phyloP scores from a whole-genome alignment of 2,888 invertebrate genomes.

The Papilio demoleus region DNA sequence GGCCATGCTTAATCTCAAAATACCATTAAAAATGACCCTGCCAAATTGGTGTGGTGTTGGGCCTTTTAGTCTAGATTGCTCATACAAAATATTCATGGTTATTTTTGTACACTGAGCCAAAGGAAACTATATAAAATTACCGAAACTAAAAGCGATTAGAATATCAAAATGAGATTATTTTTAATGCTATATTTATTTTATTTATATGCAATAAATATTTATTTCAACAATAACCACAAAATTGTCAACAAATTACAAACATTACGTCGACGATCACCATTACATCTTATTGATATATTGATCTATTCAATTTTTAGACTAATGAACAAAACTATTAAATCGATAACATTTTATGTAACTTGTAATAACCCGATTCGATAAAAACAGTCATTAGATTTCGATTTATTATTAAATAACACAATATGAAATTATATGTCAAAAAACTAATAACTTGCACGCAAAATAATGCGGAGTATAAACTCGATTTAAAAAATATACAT shows the following conservation, averaged over 20 bases:
- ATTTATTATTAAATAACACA: not conserved
- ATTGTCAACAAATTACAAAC: slow-evolving; percentile 4
- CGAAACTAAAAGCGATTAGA: no score
- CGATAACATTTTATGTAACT: not conserved
- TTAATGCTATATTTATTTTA: not conserved
- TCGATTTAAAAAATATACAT: no score
- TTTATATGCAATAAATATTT: not conserved
- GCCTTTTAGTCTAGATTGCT: no score
- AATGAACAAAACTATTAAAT: slow-evolving; percentile 15
- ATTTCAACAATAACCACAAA: not conserved
- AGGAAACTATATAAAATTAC: no score
- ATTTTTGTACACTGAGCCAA: no score
- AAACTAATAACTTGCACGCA: no score
- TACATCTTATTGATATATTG: not conserved
- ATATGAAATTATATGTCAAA: not conserved
- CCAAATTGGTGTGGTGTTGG: no score
- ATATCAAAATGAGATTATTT: no score
- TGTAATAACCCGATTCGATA: not conserved
- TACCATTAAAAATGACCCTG: no score
- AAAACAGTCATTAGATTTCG: not conserved
- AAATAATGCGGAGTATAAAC: no score
- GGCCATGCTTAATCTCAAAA: no score
- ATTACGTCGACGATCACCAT: not conserved
- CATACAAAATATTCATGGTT: no score
- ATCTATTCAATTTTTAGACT: slow-evolving; percentile 22